Evolutionary conservation across 2,797 vertebrate species (phyloP).

Genomic region (Chaetodon trifasciatus): DNA sequence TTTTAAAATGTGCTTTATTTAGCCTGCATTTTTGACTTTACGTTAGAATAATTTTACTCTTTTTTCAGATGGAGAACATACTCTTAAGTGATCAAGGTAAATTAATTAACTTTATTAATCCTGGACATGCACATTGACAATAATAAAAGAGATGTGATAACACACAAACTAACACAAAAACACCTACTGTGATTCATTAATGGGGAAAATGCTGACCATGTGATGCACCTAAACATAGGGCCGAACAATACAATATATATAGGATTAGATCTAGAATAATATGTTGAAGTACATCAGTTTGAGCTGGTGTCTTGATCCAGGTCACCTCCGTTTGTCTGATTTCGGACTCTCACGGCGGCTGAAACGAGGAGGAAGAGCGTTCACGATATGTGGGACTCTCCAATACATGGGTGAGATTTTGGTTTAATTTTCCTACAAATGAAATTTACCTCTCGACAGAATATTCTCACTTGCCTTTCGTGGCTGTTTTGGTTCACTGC

Average conservation of each 20-base stretch:
- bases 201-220: no score
- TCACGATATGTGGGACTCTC: constrained; percentile 94
- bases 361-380: constrained; percentile 85
- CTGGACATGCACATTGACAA: background rate
- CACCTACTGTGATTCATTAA: no score
- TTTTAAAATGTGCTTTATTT: background rate
- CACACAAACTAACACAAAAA: background rate
- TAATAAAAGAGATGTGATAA: background rate
- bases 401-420: constrained; percentile 93
- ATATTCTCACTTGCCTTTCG: background rate
- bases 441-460: background rate
- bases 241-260: background rate
- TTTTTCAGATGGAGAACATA: constrained; percentile 94
- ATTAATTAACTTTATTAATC: background rate
- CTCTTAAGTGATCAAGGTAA: constrained; percentile 92
- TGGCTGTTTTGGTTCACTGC: background rate
- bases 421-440: constrained; percentile 9
- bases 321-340: constrained; percentile 92
- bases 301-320: constrained; percentile 73
- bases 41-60: background rate
- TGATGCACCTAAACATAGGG: background rate
- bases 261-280: background rate
- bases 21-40: background rate
- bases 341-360: constrained; percentile 91
- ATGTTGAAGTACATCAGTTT: background rate